Base-by-base conservation (phyloP, 2,888 invertebrate species). In the Oligia latruncula region DNA sequence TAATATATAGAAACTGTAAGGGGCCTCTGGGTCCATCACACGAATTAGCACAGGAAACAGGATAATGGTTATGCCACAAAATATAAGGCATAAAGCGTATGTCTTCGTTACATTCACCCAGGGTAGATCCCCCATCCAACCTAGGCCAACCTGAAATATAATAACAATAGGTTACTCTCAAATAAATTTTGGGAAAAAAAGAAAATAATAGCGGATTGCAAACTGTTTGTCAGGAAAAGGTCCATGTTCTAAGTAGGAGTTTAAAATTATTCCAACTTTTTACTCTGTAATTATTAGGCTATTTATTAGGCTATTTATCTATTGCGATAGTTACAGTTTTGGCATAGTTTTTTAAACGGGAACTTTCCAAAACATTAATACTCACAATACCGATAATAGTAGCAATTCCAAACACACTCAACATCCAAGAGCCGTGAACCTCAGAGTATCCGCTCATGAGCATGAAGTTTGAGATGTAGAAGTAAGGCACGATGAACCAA, bases 401-500 rank as follows among this genome's bases (percentile, higher is more conserved):
- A 13, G 98, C 98, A 84, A 98, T 97, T 79, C 99, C 99, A 88
- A 99, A 98, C 62, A 98, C 97, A 75, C 99, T 98, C 89, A 99
- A 97, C 90, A 99, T 97, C 90, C 97, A 97, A 20, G 99, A 98
- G 15, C 98, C 98, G 74, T 98, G 97, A 0, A 97, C 96, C 89
- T 98, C 98, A 4, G 97, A 97, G 89, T 98, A 97, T 17, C 97
- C 97, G 77, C 90, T 94, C 84, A 91, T 92, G 60, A 97, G 96
- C 96, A 99, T 98, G 93, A 98, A 98, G 90, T 98, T 98, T 60
- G 98, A 98, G 85, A 99, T 97, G 95, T 99, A 99, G 93, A 99
- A 98, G 95, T 99, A 99, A 64, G 99, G 99, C 83, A 99, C 98
- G 92, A 99, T 99, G 94, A 98, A 98, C 98, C 99, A 99, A 91